phyloP scores from a whole-genome alignment of 1,140 invertebrate species.

The Heliothis virescens region DNA sequence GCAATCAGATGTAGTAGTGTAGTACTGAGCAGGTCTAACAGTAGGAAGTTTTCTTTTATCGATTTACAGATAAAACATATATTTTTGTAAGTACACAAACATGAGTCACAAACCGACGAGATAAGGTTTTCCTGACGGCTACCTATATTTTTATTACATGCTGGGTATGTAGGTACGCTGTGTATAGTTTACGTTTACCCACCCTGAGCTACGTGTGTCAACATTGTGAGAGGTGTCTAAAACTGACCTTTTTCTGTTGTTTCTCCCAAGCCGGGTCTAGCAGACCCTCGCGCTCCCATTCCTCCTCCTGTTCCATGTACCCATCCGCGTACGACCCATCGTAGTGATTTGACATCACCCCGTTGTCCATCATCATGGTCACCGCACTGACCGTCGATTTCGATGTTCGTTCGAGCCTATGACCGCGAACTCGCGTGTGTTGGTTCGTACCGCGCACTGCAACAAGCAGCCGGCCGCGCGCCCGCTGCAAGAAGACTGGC shows the following conservation, averaged over 20 bases:
- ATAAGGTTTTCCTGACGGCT: slow-evolving; percentile 72
- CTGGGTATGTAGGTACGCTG: slow-evolving; percentile 21
- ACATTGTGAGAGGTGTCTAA: slow-evolving; percentile 61
- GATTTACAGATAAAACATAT: slow-evolving; percentile 57
- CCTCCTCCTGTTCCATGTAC: slow-evolving; percentile 99
- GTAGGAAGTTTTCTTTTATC: slow-evolving; percentile 43
- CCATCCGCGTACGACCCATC: slow-evolving; percentile 90
- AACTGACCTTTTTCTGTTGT: slow-evolving; percentile 99
- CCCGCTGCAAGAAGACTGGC: slow-evolving; percentile 84
- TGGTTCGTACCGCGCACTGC: slow-evolving; percentile 84
- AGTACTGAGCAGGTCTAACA: slow-evolving; percentile 35
- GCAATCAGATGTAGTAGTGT: slow-evolving; percentile 54
- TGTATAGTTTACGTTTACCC: slow-evolving; percentile 43
- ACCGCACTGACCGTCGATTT: slow-evolving; percentile 86
- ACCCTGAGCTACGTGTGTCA: slow-evolving; percentile 54
- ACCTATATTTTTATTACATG: slow-evolving; percentile 47
- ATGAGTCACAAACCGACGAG: slow-evolving; percentile 72
- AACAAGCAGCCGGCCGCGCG: slow-evolving; percentile 84
- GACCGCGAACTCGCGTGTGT: slow-evolving; percentile 83
- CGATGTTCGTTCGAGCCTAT: slow-evolving; percentile 85
- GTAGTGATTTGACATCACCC: slow-evolving; percentile 87
- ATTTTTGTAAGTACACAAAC: slow-evolving; percentile 67
- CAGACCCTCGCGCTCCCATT: slow-evolving; percentile 99
- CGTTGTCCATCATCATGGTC: slow-evolving; percentile 89
- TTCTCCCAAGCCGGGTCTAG: slow-evolving; percentile 99